Base-by-base conservation (phyloP, 2,113 vertebrate genomes). In the Guaruba guarouba region DNA sequence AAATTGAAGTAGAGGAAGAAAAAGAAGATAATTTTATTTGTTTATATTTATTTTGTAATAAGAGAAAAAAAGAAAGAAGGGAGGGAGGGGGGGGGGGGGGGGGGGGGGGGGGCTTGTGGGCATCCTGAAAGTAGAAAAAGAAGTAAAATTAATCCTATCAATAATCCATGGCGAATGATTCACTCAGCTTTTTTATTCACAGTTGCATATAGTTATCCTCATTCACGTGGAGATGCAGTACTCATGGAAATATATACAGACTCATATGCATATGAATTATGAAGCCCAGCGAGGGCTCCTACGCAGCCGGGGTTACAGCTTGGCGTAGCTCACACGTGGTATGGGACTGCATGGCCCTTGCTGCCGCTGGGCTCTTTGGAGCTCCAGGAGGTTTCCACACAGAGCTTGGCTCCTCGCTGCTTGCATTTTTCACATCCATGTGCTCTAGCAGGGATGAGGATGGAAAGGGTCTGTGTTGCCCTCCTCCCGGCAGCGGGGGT, bases 91-190 rank as follows among this genome's bases (percentile, higher is more conserved):
- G n/a, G n/a, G n/a, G n/a, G n/a, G n/a, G n/a, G n/a, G n/a, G n/a
- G n/a, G n/a, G n/a, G n/a, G n/a, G n/a, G n/a, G n/a, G n/a, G n/a
- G n/a, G n/a, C 11, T 93, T 22, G 46, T 88, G 76, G 71, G 94
- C 86, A 95, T 88, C n/a, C 69, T 64, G 83, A 68, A 69, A 75
- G 74, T 62, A 95, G 94, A 71, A 68, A 37, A 91, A 87, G 89
- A 95, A 73, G 92, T 84, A 75, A 90, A 96, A 96, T 92, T 39
- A 92, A 92, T 95, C 68, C 80, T 88, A 88, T 95, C 95, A 92
- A 83, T 96, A 95, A 92, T 83, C 93, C 82, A 54, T 74, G 94
- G 74, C 70, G 87, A 95, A 64, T 90, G 88, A 96, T 94, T 96
- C 94, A 96, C 90, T 96, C 39, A 1, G 87, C 76, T 87, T 81